These are phyloP conservation scores for Cheilosia pagana DNA, from an alignment of 2,888 invertebrate genomes.

Conservation along the genomic window DNA sequence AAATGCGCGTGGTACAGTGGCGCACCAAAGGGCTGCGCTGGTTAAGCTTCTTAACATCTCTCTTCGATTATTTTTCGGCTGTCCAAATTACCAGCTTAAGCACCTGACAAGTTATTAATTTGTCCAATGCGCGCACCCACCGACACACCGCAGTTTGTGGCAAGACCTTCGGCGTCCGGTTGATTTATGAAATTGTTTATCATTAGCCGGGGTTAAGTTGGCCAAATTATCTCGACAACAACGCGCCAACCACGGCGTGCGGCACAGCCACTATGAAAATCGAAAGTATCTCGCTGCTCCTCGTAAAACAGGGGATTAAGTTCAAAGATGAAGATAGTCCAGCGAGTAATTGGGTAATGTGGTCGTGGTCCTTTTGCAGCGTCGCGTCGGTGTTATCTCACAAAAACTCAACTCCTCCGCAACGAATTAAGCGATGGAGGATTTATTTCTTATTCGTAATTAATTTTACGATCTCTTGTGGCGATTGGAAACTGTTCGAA, in stretches of 20 bases:
- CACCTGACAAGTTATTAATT: constrained; percentile 71
- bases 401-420: constrained; percentile 29
- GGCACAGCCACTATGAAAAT: constrained; percentile 6
- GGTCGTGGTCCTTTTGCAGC: constrained; percentile 12
- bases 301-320: constrained; percentile 59
- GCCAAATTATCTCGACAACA: constrained; percentile 61
- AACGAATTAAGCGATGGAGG: constrained; percentile 31
- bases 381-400: constrained; percentile 14
- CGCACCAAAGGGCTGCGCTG: constrained; percentile 50
- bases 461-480: constrained; percentile 9
- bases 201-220: constrained; percentile 64
- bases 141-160: constrained; percentile 36
- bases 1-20: constrained; percentile 19
- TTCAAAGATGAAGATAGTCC: constrained; percentile 54
- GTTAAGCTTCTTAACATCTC: constrained; percentile 58
- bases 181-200: constrained; percentile 74
- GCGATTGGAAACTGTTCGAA: neutral
- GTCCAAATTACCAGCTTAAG: constrained; percentile 58
- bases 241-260: no score
- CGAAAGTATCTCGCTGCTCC: constrained; percentile 9
- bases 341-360: constrained; percentile 25
- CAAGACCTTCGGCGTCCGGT: constrained; percentile 61
- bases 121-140: constrained; percentile 32
- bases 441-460: constrained; percentile 18
- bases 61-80: constrained; percentile 15